phyloP scores from a whole-genome alignment of 2,113 vertebrate genomes.

The Actenoides hombroni region DNA sequence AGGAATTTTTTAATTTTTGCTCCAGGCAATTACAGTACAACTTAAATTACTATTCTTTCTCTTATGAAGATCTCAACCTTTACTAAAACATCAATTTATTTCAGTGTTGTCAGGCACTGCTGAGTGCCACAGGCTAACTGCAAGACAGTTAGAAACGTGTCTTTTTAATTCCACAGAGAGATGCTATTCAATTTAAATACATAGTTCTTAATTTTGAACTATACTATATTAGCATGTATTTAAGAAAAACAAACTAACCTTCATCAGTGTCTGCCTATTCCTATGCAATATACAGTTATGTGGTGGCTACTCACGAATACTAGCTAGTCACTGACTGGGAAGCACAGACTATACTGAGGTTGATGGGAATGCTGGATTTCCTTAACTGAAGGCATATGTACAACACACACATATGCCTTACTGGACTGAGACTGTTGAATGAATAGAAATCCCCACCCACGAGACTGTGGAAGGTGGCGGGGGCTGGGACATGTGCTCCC shows the following conservation, averaged over 20 bases:
- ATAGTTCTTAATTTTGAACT: background rate
- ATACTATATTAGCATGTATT: background rate
- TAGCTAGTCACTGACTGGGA: background rate
- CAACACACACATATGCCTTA: accelerated
- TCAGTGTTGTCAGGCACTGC: background rate
- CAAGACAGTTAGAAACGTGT: background rate
- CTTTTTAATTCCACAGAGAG: background rate
- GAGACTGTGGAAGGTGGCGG: background rate
- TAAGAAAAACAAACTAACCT: background rate
- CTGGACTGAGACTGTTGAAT: background rate
- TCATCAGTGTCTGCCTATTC: background rate
- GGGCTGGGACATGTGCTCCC: background rate
- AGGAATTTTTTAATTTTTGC: background rate
- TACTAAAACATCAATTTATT: background rate
- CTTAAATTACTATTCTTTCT: background rate
- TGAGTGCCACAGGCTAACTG: background rate
- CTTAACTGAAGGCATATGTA: background rate
- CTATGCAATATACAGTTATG: background rate
- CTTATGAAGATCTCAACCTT: background rate
- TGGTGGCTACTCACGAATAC: background rate
- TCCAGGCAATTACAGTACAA: background rate
- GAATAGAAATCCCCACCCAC: background rate
- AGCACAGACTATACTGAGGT: background rate
- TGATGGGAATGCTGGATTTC: background rate
- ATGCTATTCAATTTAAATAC: background rate